Conservation (phyloP, 2,113 vertebrate species). For the Panthera uncia region DNA sequence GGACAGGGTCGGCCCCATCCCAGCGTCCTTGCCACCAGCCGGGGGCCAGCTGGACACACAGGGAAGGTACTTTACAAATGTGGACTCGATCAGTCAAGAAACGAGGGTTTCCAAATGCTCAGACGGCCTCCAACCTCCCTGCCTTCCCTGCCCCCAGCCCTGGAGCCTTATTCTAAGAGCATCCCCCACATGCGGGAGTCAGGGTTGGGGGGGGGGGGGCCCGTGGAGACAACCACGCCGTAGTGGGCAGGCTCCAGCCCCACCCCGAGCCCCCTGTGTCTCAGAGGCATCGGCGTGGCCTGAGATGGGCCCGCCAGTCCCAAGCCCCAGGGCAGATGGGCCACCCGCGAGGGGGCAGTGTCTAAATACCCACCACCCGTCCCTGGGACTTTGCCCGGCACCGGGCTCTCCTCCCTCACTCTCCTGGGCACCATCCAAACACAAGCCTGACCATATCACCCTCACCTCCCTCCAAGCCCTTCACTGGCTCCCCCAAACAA, state of each 20-base stretch:
- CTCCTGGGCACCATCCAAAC: background rate
- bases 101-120: background rate
- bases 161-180: fast-evolving
- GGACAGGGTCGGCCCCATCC: fast-evolving
- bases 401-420: fast-evolving
- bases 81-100: fast-evolving
- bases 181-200: fast-evolving
- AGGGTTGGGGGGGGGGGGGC: fast-evolving
- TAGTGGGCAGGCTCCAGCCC: background rate
- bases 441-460: background rate
- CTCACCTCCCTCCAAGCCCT: background rate
- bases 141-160: fast-evolving
- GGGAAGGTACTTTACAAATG: background rate
- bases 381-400: fast-evolving
- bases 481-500: fast-evolving
- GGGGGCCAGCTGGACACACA: background rate
- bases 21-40: background rate
- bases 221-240: background rate
- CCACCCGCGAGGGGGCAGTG: fast-evolving
- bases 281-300: background rate
- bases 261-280: background rate
- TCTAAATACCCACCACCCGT: fast-evolving
- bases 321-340: fast-evolving
- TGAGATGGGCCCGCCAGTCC: fast-evolving
- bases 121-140: background rate